Evolutionary conservation across 2,113 vertebrate species (phyloP).

Genomic region (Paracanthobrama guichenoti): DNA sequence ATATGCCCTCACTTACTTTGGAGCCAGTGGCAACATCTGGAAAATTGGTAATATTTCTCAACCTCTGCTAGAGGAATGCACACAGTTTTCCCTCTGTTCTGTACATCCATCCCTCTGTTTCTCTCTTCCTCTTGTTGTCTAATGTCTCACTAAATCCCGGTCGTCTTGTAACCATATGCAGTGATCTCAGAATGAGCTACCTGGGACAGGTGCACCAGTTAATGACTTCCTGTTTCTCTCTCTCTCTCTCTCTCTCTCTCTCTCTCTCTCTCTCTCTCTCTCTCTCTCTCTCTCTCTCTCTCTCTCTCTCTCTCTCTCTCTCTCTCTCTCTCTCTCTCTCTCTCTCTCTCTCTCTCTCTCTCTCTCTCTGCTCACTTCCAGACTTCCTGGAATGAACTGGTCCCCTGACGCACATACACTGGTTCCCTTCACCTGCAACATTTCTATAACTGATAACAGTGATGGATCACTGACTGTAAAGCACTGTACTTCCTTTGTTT

Average conservation of each 20-base stretch:
- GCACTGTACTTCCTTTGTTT: conserved; percentile 10
- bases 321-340: conserved; percentile 22
- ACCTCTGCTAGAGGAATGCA: conserved; percentile 71
- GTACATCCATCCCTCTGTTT: conserved; percentile 29
- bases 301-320: conserved; percentile 40
- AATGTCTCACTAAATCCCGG: conserved; percentile 14
- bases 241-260: conserved; percentile 21
- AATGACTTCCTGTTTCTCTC: conserved; percentile 24
- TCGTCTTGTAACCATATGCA: not conserved
- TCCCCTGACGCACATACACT: conserved; percentile 62
- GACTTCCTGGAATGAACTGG: conserved; percentile 51
- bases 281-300: conserved; percentile 34
- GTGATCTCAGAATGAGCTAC: conserved; percentile 33
- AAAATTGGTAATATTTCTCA: conserved; percentile 70
- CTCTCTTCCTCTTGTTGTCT: conserved; percentile 31
- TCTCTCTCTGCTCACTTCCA: conserved; percentile 36
- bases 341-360: conserved; percentile 22
- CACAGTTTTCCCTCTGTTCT: conserved; percentile 49
- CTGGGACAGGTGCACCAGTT: conserved; percentile 55
- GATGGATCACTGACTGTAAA: conserved; percentile 3
- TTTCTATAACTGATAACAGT: conserved; percentile 12
- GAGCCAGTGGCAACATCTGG: conserved; percentile 68
- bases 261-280: conserved; percentile 29
- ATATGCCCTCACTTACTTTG: conserved; percentile 65
- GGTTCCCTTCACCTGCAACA: conserved; percentile 52